Conservation (phyloP, 2,888 invertebrate genomes). For the Platycnemis pennipes region DNA sequence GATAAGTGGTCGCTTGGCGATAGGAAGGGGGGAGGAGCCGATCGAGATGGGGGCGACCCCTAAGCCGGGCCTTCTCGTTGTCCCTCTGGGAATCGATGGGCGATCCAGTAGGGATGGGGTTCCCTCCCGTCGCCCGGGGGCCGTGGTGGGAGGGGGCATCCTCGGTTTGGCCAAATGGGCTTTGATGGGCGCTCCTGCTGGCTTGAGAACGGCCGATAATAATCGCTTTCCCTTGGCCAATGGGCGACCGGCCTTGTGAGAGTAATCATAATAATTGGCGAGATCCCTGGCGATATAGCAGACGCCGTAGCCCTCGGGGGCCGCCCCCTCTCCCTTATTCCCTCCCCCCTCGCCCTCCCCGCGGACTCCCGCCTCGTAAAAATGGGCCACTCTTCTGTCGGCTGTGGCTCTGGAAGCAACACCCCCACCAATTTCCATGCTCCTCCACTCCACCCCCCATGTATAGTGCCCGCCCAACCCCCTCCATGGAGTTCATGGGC, state of each 20-base stretch:
- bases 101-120: not conserved
- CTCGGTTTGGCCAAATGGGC: not conserved
- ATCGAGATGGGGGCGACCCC: not conserved
- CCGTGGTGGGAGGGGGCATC: not conserved
- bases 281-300: conserved; percentile 28
- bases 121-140: not conserved
- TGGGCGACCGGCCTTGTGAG: not conserved
- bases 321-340: not conserved
- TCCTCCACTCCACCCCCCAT: not conserved
- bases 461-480: not conserved
- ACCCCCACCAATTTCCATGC: not conserved
- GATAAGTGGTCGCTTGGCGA: conserved; percentile 27
- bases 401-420: not conserved
- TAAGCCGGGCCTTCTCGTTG: not conserved
- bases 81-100: not conserved
- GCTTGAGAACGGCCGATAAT: conserved; percentile 48
- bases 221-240: conserved; percentile 47
- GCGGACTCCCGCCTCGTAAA: not conserved
- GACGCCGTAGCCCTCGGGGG: not conserved
- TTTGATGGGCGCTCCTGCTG: conserved; percentile 56
- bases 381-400: not conserved
- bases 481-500: not conserved
- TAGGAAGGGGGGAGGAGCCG: not conserved
- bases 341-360: not conserved
- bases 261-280: conserved; percentile 61